Evolutionary conservation across 2,797 vertebrate species (phyloP).

Genomic region (Ptychobarbus kaznakovi): DNA sequence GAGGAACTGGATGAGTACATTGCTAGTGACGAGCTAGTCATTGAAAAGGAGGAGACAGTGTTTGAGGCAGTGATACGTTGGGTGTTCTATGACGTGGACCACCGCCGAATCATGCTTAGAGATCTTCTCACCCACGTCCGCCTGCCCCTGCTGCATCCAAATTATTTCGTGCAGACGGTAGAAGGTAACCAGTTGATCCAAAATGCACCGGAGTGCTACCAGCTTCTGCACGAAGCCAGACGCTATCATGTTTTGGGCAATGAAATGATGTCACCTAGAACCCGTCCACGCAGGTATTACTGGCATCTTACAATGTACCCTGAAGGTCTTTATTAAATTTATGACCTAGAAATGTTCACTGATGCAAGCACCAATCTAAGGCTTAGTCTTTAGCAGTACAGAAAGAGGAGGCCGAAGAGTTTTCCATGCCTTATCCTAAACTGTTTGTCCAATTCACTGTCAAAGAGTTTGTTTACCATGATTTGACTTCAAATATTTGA

Average conservation of each 20-base stretch:
- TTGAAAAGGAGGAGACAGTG: constrained; percentile 93
- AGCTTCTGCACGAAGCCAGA: constrained; percentile 94
- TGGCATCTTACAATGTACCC: background rate
- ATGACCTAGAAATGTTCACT: background rate
- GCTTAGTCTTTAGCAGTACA: background rate
- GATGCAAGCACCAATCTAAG: background rate
- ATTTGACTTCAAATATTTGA: background rate
- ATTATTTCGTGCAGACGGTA: constrained; percentile 98
- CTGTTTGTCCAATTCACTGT: background rate
- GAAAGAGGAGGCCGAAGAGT: background rate
- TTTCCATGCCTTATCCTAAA: background rate
- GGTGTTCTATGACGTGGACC: constrained; percentile 89
- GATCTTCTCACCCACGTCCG: constrained; percentile 92
- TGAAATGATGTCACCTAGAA: constrained; percentile 98
- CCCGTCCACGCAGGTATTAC: constrained; percentile 93
- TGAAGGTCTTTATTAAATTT: background rate
- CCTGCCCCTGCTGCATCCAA: constrained; percentile 93
- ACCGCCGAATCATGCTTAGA: constrained; percentile 86
- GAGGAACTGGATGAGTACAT: constrained; percentile 96
- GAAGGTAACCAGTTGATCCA: constrained; percentile 97
- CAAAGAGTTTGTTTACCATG: constrained; percentile 25
- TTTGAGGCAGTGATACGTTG: constrained; percentile 97
- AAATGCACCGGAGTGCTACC: constrained; percentile 95
- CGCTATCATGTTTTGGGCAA: constrained; percentile 97
- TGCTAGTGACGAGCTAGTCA: constrained; percentile 89